Base-by-base conservation (phyloP, 2,888 invertebrate genomes). In the Volucella zonaria region DNA sequence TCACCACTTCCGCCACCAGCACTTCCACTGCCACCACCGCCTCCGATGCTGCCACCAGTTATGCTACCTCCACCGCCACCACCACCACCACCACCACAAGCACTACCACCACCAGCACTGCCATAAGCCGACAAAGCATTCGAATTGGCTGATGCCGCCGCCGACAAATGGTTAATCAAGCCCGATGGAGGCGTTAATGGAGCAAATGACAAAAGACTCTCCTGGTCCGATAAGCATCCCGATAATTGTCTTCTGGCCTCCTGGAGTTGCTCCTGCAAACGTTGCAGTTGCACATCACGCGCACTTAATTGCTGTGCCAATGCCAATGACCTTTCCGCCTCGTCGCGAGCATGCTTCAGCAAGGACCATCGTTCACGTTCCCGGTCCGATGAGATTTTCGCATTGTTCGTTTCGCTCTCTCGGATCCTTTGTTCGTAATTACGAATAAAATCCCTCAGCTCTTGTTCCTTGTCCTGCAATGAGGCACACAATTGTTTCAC, bases 401-500 rank as follows among this genome's bases (percentile, higher is more conserved):
- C 89, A 92, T 94, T 88, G 91, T 90, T 87, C 89, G 96, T 93
- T 93, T 97, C 94, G 92, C 95, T 93, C 92, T 97, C 94, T 91
- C 96, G 92, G 94, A 97, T 95, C 92, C 96, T 93, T 94, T 96
- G 97, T 92, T 98, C 98, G 92, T 97, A 98, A 92, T 97, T 97
- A 88, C 97, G 94, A 90, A 98, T 98, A 90, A 98, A 98, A 92
- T 98, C 98, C 79, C 98, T 93, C 79, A 98, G 93, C 91, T 98
- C 98, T 89, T 96, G 96, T 91, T 98, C 98, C 92, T 98, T 98
- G 91, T 98, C 97, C 92, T 98, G 98, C 82, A 98, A 93, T 9
- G 98, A 97, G 74, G 96, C 95, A 91, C 98, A 98, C 80, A 98
- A 94, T 90, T 98, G 97, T 92, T 97, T 97, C 95, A 98, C 98